Evolutionary conservation across 2,113 vertebrate species (phyloP).

Genomic region (Archilochus colubris): DNA sequence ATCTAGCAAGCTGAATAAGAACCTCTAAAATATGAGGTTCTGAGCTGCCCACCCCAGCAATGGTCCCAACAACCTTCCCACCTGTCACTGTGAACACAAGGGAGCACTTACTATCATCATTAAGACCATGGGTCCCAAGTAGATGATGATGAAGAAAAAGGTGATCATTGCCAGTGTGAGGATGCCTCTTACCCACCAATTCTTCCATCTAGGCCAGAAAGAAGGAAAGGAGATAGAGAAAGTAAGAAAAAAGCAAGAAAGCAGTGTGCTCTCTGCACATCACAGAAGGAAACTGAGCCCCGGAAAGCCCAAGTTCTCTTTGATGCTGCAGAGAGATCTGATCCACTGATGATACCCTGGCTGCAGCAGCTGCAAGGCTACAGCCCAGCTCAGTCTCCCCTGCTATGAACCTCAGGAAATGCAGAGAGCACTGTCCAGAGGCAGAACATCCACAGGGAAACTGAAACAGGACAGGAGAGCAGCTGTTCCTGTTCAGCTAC

Average conservation of each 20-base stretch:
- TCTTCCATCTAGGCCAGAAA: constrained; percentile 88
- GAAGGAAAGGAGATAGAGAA: not conserved
- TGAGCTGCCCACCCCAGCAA: not conserved
- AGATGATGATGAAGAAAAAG: constrained; percentile 99
- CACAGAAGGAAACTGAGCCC: not conserved
- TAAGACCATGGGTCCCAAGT: constrained; percentile 95
- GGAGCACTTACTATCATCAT: constrained; percentile 93
- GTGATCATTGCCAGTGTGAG: constrained; percentile 97
- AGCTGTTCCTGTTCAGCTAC: not conserved
- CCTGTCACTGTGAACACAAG: rapidly evolving
- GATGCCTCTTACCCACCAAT: constrained; percentile 99
- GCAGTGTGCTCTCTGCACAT: not conserved
- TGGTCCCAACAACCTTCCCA: not conserved
- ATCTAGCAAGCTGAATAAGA: not conserved
- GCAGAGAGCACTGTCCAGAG: not conserved
- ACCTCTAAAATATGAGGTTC: not conserved
- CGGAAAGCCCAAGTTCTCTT: not conserved
- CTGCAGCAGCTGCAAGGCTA: not conserved
- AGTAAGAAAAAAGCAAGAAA: not conserved
- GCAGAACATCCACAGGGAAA: not conserved
- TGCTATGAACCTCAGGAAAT: not conserved
- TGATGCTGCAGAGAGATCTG: not conserved
- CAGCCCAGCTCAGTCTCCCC: not conserved
- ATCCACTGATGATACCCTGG: not conserved
- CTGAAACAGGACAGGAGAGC: not conserved